Evolutionary conservation across 92 coral and sea anemone species (phyloP).

Genomic region (Phenganax marumi): DNA sequence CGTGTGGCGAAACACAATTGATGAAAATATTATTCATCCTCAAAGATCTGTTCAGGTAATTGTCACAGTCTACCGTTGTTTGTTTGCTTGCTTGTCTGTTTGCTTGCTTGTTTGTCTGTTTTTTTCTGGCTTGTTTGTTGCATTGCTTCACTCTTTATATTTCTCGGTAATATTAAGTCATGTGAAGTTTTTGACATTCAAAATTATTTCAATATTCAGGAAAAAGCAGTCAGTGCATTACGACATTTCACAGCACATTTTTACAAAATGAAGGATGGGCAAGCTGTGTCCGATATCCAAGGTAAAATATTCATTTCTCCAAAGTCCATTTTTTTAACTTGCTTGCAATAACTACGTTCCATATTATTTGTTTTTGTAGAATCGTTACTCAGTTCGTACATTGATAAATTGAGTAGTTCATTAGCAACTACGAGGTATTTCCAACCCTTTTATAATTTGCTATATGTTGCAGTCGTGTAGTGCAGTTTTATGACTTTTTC

Average conservation of each 20-base stretch:
- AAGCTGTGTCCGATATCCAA: conserved; percentile 61
- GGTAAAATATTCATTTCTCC: conserved; percentile 46
- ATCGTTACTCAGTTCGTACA: conserved; percentile 57
- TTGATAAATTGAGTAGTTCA: conserved; percentile 62
- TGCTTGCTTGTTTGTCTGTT: neutral
- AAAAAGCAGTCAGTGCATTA: conserved; percentile 78
- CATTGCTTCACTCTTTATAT: neutral
- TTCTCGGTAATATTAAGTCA: neutral
- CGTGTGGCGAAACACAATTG: conserved; percentile 70
- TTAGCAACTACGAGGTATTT: conserved; percentile 68
- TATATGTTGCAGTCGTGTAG: neutral
- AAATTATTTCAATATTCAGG: conserved; percentile 45
- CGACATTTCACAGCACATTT: conserved; percentile 71
- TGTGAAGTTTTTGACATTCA: neutral
- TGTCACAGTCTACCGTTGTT: neutral
- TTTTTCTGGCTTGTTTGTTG: neutral
- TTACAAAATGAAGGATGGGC: conserved; percentile 64
- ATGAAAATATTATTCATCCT: conserved; percentile 75
- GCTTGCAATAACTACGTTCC: neutral
- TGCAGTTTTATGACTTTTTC: neutral
- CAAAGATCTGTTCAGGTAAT: conserved; percentile 84
- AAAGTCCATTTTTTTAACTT: neutral
- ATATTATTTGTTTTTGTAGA: conserved; percentile 47
- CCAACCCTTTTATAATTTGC: neutral
- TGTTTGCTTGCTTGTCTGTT: neutral